phyloP scores from a whole-genome alignment of 2,113 vertebrate genomes.

The Pachyramphus minor region DNA sequence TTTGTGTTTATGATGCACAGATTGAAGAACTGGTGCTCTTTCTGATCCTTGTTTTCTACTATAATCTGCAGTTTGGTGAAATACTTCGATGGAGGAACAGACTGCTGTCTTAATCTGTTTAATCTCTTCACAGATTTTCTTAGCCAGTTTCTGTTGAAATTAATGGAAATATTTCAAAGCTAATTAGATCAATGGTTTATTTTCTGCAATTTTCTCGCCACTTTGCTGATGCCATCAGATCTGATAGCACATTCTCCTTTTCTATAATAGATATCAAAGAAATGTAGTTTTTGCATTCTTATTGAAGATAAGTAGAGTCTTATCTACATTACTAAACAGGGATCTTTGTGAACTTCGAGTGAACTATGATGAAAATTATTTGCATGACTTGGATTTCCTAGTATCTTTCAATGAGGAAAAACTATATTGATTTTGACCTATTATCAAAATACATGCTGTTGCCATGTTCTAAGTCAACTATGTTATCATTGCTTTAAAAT shows the following conservation, averaged over 20 bases:
- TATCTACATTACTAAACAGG: not conserved
- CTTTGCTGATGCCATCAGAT: not conserved
- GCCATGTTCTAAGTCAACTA: not conserved
- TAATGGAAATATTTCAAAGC: not conserved
- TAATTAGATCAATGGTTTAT: not conserved
- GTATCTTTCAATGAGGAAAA: not conserved
- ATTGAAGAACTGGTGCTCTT: not conserved
- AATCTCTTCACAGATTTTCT: not conserved
- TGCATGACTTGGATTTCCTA: not conserved
- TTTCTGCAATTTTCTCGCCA: not conserved
- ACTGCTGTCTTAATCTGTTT: not conserved
- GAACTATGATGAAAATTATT: not conserved
- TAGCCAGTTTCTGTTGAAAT: not conserved
- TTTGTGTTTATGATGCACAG: not conserved
- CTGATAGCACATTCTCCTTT: not conserved
- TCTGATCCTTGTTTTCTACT: not conserved
- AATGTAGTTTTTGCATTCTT: not conserved
- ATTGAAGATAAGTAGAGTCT: not conserved
- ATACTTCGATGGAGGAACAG: not conserved
- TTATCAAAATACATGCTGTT: not conserved
- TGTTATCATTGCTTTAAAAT: not conserved
- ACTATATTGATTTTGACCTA: not conserved
- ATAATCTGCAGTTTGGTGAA: not conserved
- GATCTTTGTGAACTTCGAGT: not conserved
- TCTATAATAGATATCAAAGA: not conserved